These are phyloP conservation scores for Sitta carolinensis DNA, from an alignment of 2,797 vertebrate species.

Conservation along the genomic window DNA sequence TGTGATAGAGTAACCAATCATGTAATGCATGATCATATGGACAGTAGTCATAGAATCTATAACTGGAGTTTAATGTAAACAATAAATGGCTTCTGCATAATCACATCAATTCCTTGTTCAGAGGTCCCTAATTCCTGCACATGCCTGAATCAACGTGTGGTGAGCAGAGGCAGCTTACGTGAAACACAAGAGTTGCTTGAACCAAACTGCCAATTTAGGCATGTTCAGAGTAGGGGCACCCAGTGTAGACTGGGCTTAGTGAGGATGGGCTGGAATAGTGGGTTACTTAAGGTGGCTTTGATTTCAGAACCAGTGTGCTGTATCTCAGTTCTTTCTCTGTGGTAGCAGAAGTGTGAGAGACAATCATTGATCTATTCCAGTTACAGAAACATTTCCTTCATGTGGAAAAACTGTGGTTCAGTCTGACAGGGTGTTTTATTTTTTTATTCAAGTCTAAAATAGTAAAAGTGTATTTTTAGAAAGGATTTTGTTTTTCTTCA, in stretches of 20 bases:
- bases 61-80: too few species aligned
- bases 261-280: not conserved
- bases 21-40: too few species aligned
- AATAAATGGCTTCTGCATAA: too few species aligned
- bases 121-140: not conserved
- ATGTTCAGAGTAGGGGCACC: accelerated
- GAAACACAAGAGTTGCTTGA: not conserved
- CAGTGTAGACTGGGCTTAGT: not conserved
- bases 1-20: too few species aligned
- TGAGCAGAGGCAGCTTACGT: not conserved
- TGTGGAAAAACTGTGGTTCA: not conserved
- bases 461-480: not conserved
- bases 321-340: not conserved
- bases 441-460: not conserved
- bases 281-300: not conserved
- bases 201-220: not conserved
- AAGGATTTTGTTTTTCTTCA: not conserved
- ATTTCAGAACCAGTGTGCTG: not conserved
- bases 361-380: not conserved
- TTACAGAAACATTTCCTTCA: not conserved
- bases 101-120: too few species aligned
- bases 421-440: not conserved
- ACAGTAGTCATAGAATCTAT: too few species aligned
- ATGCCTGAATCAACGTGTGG: not conserved
- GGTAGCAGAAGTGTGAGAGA: not conserved